Conservation (phyloP, 2,113 vertebrate species). For the Scolopax mira region DNA sequence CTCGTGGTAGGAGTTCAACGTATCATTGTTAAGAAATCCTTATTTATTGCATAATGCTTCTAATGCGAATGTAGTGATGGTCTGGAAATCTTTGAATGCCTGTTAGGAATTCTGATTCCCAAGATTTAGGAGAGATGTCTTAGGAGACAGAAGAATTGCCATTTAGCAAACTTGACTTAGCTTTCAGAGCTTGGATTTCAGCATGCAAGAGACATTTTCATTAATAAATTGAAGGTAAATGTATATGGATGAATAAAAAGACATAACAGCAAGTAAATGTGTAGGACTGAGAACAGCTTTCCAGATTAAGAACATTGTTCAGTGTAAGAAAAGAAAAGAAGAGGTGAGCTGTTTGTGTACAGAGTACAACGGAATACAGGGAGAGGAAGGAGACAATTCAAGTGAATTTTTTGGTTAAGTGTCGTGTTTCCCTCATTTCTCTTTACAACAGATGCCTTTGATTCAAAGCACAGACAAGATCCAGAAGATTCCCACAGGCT, state of each 20-base stretch:
- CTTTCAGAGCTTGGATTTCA: neutral
- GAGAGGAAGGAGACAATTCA: neutral
- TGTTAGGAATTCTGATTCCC: neutral
- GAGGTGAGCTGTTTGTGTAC: neutral
- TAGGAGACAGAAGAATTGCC: neutral
- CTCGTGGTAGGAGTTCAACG: neutral
- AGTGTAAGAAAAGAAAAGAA: neutral
- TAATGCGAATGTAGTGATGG: neutral
- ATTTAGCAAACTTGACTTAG: neutral
- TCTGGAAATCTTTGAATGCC: neutral
- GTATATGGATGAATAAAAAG: neutral
- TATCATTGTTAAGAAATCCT: neutral
- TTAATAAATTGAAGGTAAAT: neutral
- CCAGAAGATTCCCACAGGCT: neutral
- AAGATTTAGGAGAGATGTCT: neutral
- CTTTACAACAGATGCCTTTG: conserved; percentile 29
- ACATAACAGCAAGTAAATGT: neutral
- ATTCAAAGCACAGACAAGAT: conserved; percentile 14
- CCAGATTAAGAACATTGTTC: neutral
- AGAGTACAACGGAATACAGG: neutral
- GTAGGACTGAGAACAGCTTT: neutral
- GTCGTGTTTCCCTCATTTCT: neutral
- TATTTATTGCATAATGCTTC: neutral
- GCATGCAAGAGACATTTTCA: neutral
- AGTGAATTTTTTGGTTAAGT: neutral